A percentile compares a stretch with the other conserved stretches of the same genome.
phyloP scores from a whole-genome alignment of 2,888 invertebrate species.

The Tubulanus polymorphus region DNA sequence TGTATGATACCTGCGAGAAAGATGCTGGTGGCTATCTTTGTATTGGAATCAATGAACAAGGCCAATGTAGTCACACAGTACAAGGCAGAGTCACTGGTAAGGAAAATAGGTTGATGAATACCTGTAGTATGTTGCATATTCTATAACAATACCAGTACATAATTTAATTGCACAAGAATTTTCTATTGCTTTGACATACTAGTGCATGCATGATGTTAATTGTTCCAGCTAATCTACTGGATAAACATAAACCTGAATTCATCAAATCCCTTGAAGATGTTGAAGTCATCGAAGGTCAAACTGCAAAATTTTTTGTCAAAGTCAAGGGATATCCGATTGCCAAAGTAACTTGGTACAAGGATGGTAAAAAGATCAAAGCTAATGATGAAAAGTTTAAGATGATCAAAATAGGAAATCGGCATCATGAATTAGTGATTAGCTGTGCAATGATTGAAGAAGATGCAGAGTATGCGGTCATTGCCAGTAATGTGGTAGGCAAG shows the following conservation, averaged over 20 bases:
- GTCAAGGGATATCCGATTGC: slow-evolving; percentile 92
- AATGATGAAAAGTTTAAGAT: slow-evolving; percentile 31
- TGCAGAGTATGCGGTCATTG: slow-evolving; percentile 46
- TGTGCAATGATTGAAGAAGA: slow-evolving; percentile 44
- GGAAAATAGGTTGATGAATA: slow-evolving; percentile 9
- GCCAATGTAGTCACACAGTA: slow-evolving; percentile 38
- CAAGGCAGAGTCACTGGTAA: slow-evolving; percentile 42
- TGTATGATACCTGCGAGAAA: slow-evolving; percentile 30
- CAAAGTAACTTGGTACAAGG: slow-evolving; percentile 83
- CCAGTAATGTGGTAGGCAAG: slow-evolving; percentile 43
- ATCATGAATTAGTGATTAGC: slow-evolving; percentile 43
- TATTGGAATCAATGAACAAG: slow-evolving; percentile 39
- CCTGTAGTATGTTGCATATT: too few relatives aligned
- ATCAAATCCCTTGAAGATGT: slow-evolving; percentile 71
- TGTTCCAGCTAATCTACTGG: slow-evolving; percentile 37
- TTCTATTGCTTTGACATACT: too few relatives aligned
- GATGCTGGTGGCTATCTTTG: slow-evolving; percentile 44
- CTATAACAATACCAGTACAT: too few relatives aligned
- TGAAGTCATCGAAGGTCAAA: slow-evolving; percentile 82
- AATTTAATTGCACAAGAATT: too few relatives aligned
- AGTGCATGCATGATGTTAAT: too few relatives aligned
- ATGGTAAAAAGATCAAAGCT: slow-evolving; percentile 61
- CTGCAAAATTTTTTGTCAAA: slow-evolving; percentile 74
- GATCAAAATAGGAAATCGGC: slow-evolving; percentile 47
- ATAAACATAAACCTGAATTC: slow-evolving; percentile 75